A percentile compares a stretch with the other conserved stretches of the same genome.
phyloP scores from a whole-genome alignment of 2,888 invertebrate genomes.

The Orthosia gracilis region DNA sequence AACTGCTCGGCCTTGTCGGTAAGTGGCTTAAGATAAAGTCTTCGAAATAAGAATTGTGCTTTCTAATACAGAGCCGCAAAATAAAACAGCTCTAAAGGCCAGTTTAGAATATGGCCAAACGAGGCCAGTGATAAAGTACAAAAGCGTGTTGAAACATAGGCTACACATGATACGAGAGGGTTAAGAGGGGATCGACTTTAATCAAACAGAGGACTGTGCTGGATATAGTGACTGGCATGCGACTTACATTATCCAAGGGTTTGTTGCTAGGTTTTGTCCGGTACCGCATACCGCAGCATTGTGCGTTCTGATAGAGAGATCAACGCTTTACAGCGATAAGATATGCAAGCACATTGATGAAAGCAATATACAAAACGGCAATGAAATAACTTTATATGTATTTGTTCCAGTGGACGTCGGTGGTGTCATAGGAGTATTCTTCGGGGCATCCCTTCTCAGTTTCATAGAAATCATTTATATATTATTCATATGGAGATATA shows the following conservation, averaged over 20 bases:
- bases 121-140: neutral
- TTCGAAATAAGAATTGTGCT: too few species aligned
- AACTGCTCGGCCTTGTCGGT: constrained; percentile 92
- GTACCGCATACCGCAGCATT: too few species aligned
- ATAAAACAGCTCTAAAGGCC: too few species aligned
- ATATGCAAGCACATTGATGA: neutral
- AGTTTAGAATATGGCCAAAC: neutral
- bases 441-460: constrained; percentile 92
- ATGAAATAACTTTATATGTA: neutral
- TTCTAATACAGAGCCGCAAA: too few species aligned
- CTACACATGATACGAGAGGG: too few species aligned
- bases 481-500: constrained; percentile 83
- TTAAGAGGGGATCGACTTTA: too few species aligned
- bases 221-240: too few species aligned
- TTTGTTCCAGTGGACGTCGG: constrained; percentile 91
- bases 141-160: neutral
- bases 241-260: too few species aligned
- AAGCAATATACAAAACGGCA: neutral
- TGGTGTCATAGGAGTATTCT: constrained; percentile 92
- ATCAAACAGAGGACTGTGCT: neutral
- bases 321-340: too few species aligned
- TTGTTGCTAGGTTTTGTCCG: too few species aligned
- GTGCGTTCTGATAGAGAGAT: too few species aligned
- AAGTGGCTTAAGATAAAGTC: constrained; percentile 41
- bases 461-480: constrained; percentile 91